A percentile compares a stretch with the other conserved stretches of the same genome.
Conservation (phyloP, 2,888 invertebrate genomes). For the Trichogramma dendrolimi region DNA sequence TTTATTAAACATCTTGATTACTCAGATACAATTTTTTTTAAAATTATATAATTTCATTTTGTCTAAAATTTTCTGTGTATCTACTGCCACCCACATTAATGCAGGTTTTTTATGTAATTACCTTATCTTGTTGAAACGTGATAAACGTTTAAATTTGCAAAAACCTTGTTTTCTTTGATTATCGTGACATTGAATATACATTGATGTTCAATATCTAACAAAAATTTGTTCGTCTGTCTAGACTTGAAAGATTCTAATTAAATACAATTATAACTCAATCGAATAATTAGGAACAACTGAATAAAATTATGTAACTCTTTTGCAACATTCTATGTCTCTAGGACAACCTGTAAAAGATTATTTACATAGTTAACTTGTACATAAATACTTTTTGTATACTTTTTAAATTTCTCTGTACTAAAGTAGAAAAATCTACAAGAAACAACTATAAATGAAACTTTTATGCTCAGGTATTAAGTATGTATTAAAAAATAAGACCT, state of each 20-base stretch:
- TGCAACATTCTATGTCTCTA: conserved; percentile 4
- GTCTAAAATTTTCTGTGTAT: too few relatives aligned
- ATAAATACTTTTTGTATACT: neutral
- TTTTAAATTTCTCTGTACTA: neutral
- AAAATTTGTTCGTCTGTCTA: conserved; percentile 12
- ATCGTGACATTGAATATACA: conserved; percentile 9
- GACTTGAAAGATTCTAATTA: conserved; percentile 16
- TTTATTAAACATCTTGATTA: too few relatives aligned
- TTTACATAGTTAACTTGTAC: conserved; percentile 6
- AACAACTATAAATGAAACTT: neutral
- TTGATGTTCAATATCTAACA: conserved; percentile 14
- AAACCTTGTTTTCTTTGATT: conserved; percentile 4
- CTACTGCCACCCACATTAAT: too few relatives aligned
- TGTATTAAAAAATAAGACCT: too few relatives aligned
- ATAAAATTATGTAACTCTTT: conserved; percentile 31
- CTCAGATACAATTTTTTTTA: too few relatives aligned
- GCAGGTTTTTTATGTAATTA: neutral
- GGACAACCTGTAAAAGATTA: conserved; percentile 9
- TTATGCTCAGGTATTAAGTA: too few relatives aligned
- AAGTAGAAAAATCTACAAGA: neutral
- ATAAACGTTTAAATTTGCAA: neutral
- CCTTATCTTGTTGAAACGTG: conserved; percentile 2
- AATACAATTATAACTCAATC: conserved; percentile 33
- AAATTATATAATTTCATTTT: too few relatives aligned
- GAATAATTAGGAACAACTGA: conserved; percentile 34